Evolutionary conservation across 2,797 vertebrate genomes (phyloP), one percentile per base, ranked within the genome.

Genomic region (Vipera latastei): DNA sequence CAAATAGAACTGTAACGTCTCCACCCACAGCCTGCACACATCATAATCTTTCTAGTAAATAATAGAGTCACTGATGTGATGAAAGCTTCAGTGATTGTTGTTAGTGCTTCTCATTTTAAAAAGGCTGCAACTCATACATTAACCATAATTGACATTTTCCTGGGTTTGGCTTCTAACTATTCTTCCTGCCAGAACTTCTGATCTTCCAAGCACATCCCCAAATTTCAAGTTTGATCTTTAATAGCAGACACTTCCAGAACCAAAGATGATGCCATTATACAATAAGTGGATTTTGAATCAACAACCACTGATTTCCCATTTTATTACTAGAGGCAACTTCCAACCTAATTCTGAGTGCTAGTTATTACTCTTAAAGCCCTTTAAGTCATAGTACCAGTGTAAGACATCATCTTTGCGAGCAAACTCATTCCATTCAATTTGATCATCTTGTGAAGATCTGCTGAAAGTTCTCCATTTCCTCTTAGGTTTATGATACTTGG

Each of bases 1-100:
- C 22, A 96, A 95, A 97, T 95, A 95, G 94, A 96, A 94, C 96
- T 96, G 95, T 95, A 94, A 90, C 44, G 92, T 28, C 92, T 92
- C 95, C 92, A 90, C 90, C 61, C 85, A 92, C 86, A 92, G 89
- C 91, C 95, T 94, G 0, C 94, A 95, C 90, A 90, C 92, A 93
- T 96, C 90, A 65, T 28, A 93, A 93, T 95, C 92, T 94, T 94
- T 92, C 51, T 89, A 78, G 90, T 53, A 94, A 95, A 95, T 92
- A 12, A 48, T 5, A 48, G 73, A 83, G 73, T 83, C 73, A 25
- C 38, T 48, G 38, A 83, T 22, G 20, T 83, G 73, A 48, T 83
- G 38, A 83, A 22, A 48, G 20, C 20, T 11, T 48, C 38, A 83
- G 20, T 25, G 38, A 44, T 78, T 78, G 8, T 78, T 78, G 73